Conservation (phyloP, 2,888 invertebrate genomes). For the Xestobium rufovillosum region DNA sequence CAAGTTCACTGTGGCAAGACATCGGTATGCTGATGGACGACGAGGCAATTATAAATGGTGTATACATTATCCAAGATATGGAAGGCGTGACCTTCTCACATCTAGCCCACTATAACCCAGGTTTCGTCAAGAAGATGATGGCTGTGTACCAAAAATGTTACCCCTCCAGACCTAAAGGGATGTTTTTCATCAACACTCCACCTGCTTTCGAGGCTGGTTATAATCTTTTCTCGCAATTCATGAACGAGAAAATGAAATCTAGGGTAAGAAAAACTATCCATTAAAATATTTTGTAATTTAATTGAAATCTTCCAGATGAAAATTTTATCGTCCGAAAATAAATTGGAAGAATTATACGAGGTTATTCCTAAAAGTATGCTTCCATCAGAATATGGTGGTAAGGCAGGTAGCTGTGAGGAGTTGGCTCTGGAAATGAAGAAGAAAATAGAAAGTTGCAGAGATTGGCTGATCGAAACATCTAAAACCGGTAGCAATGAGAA, state of each 20-base stretch:
- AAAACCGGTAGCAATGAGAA: slow-evolving; percentile 46
- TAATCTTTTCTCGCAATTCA: slow-evolving; percentile 51
- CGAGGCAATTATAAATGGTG: slow-evolving; percentile 47
- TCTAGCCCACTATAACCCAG: slow-evolving; percentile 45
- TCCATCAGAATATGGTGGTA: slow-evolving; percentile 61
- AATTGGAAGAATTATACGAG: slow-evolving; percentile 50
- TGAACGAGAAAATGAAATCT: slow-evolving; percentile 54
- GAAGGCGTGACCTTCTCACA: slow-evolving; percentile 47
- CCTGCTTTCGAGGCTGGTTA: slow-evolving; percentile 52
- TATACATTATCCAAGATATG: slow-evolving; percentile 52
- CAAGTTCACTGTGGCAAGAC: slow-evolving; percentile 50
- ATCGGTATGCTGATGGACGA: slow-evolving; percentile 56
- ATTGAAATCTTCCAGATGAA: no score
- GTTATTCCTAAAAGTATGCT: slow-evolving; percentile 51
- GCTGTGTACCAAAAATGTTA: slow-evolving; percentile 49
- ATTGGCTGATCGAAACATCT: slow-evolving; percentile 48
- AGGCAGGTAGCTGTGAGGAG: slow-evolving; percentile 47
- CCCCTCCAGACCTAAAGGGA: slow-evolving; percentile 52
- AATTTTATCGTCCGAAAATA: no score
- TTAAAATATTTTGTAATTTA: no score
- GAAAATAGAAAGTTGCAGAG: slow-evolving; percentile 45
- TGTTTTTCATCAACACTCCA: slow-evolving; percentile 54
- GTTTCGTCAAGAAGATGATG: slow-evolving; percentile 49
- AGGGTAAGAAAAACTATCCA: slow-evolving; percentile 50
- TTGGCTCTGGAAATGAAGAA: slow-evolving; percentile 48